Evolutionary conservation across 2,888 invertebrate genomes (phyloP).

Genomic region (Scaptodrosophila latifasciaeformis): DNA sequence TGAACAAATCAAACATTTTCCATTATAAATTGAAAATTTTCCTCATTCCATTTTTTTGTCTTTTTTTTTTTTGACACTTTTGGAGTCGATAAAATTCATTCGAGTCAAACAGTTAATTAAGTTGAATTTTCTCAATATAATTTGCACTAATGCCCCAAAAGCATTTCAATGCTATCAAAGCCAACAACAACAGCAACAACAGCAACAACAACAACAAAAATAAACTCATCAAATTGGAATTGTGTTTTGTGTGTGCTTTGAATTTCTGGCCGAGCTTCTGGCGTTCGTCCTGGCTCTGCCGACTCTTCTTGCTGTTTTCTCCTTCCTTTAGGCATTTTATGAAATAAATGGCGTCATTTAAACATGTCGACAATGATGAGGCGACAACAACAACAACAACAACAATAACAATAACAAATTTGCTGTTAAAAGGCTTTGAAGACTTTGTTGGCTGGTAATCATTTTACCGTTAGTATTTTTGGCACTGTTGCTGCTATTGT

Average conservation of each 20-base stretch:
- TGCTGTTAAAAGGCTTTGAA: too few relatives aligned
- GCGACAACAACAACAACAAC: constrained; percentile 19
- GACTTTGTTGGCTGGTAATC: too few relatives aligned
- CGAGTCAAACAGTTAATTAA: constrained; percentile 59
- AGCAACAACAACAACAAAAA: neutral
- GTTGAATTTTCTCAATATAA: constrained; percentile 54
- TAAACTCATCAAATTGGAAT: neutral
- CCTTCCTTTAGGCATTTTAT: too few relatives aligned
- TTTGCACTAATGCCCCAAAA: neutral
- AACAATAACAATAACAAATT: constrained; percentile 15
- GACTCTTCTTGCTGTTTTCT: neutral
- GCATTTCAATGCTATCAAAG: too few relatives aligned
- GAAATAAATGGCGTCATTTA: neutral
- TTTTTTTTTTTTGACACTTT: too few relatives aligned
- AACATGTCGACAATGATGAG: neutral
- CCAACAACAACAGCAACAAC: constrained; percentile 18
- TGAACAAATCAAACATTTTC: neutral
- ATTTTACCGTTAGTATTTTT: too few relatives aligned
- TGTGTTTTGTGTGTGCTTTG: too few relatives aligned
- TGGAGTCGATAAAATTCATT: constrained; percentile 57
- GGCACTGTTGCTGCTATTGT: constrained; percentile 7
- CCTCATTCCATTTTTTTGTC: too few relatives aligned
- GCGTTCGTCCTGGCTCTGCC: neutral
- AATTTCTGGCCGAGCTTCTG: too few relatives aligned
- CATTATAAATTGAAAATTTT: constrained; percentile 1